Base-by-base conservation (phyloP, 2,797 vertebrate genomes). In the Anisognathus igniventris region DNA sequence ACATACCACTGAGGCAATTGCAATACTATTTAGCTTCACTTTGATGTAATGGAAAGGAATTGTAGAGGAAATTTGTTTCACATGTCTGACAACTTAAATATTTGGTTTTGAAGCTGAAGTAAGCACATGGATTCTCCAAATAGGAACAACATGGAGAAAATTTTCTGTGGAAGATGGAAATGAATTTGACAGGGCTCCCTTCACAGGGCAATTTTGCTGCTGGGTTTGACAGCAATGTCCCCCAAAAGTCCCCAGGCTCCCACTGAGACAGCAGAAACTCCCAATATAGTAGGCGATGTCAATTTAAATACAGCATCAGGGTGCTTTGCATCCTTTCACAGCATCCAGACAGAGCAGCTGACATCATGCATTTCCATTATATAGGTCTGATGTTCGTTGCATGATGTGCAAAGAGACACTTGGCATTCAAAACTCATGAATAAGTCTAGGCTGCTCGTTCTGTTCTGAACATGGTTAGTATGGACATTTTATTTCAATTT, bases 271-370 rank as follows among this genome's bases (percentile, higher is more conserved):
- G 93, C 83, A 90, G 70, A 94, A 94, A 6, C 33, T 96, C 93
- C 85, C 75, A 91, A 88, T 97, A 92, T 96, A 97, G 96, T 88
- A 97, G 88, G 72, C 35, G 33, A 61, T 94, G 95, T 96, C 96
- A 96, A 91, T 95, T 97, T 93, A 93, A 92, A 94, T 97, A 92
- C 27, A 6, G 67, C 60, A 86, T 80, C 51, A 67, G 80, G 53
- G 75, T 94, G 39, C 86, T 96, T 93, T 95, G 37, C 80, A 87
- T 96, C 57, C 50, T 86, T 95, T 66, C 91, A 71, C 66, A 80
- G 81, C 89, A 92, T 86, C 83, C 72, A 92, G 88, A 77, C 83
- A 73, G 54, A 95, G 90, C 88, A 92, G 68, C 93, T 97, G 96
- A 97, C 89, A 95, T 78, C 27, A 39, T 67, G 78, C 54, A 73